Conservation (phyloP, 2,888 invertebrate species). For the Drosophila demipolita region DNA sequence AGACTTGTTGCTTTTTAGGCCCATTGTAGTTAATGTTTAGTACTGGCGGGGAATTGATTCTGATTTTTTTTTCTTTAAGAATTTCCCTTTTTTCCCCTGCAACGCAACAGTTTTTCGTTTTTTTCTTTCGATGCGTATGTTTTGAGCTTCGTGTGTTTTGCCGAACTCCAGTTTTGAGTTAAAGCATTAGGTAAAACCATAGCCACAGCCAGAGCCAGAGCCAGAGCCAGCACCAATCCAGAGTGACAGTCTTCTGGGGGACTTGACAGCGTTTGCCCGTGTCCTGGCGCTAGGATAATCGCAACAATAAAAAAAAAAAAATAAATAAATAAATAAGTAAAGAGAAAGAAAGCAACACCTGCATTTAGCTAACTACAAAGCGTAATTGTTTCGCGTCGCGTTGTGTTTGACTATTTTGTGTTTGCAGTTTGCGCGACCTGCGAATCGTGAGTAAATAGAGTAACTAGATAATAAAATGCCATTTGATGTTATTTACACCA, state of each 20-base stretch:
- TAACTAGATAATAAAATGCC: constrained; percentile 39
- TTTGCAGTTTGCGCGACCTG: constrained; percentile 28
- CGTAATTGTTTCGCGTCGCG: constrained; percentile 19
- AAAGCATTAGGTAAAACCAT: constrained; percentile 25
- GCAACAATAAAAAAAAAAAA: neutral
- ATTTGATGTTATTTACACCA: constrained; percentile 48
- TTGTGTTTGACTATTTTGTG: constrained; percentile 3
- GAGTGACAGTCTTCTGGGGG: constrained; percentile 68
- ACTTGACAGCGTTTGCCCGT: constrained; percentile 75
- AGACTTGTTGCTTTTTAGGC: constrained; percentile 69
- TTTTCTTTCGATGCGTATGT: constrained; percentile 1
- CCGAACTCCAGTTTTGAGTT: constrained; percentile 65
- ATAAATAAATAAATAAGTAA: neutral
- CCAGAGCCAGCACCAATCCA: constrained; percentile 21
- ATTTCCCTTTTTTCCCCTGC: constrained; percentile 52
- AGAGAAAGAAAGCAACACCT: neutral
- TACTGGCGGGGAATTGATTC: constrained; percentile 43
- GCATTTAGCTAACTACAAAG: constrained; percentile 19
- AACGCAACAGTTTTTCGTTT: constrained; percentile 47
- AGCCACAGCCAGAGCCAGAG: constrained; percentile 19
- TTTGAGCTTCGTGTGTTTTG: constrained; percentile 61
- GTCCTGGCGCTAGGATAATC: constrained; percentile 29
- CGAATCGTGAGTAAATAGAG: constrained; percentile 57
- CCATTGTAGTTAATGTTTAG: constrained; percentile 46
- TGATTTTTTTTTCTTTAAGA: constrained; percentile 7